Conservation (phyloP, 1,140 invertebrate species). For the Belonocnema kinseyi region DNA sequence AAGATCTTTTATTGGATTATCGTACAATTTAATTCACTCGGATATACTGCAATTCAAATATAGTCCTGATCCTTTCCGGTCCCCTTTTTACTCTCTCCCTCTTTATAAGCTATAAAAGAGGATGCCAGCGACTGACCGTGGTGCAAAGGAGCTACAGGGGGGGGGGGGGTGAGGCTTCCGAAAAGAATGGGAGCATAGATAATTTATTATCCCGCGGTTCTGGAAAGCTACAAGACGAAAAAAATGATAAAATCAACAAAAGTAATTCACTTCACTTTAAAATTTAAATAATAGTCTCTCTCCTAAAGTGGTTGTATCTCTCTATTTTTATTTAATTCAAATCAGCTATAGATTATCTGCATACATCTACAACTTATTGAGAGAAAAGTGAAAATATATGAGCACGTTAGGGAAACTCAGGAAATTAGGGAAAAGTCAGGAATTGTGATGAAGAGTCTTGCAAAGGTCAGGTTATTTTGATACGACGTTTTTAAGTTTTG, state of each 20-base stretch:
- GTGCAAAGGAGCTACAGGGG: not conserved
- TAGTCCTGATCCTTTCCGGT: not conserved
- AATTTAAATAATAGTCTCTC: constrained; percentile 7
- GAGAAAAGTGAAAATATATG: not conserved
- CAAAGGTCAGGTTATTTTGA: too few species aligned
- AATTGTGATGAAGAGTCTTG: too few species aligned
- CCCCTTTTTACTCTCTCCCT: constrained; percentile 34
- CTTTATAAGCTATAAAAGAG: constrained; percentile 35
- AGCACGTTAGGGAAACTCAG: too few species aligned
- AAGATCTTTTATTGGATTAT: constrained; percentile 64
- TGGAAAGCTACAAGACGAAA: not conserved
- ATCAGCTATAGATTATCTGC: too few species aligned
- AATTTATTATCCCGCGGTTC: not conserved
- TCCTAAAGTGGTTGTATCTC: not conserved
- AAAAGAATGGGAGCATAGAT: constrained; percentile 23
- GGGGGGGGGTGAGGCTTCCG: constrained; percentile 48
- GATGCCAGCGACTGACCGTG: not conserved
- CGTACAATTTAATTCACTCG: constrained; percentile 54
- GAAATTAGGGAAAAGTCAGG: too few species aligned
- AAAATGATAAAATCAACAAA: constrained; percentile 1
- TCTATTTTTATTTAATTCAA: too few species aligned
- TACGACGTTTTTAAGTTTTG: too few species aligned
- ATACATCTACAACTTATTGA: too few species aligned
- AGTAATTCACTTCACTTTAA: constrained; percentile 2
- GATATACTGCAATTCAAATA: not conserved